Conservation (phyloP, 1,140 invertebrate genomes). For the Batillaria attramentaria region DNA sequence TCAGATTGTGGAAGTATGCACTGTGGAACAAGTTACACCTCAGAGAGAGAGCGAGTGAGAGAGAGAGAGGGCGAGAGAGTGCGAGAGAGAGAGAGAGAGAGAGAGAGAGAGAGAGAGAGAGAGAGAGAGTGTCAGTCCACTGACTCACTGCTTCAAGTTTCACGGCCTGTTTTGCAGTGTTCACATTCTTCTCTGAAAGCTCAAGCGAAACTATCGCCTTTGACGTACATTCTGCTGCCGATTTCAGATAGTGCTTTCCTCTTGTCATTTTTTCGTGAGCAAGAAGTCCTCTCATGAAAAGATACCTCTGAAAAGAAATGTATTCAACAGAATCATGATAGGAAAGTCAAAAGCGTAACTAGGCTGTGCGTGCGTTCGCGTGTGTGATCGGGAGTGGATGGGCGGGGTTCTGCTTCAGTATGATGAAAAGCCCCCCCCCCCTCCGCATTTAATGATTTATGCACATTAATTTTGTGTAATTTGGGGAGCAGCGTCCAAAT, state of each 20-base stretch:
- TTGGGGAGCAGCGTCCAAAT: no score
- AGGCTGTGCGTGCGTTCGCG: no score
- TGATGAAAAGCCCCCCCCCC: no score
- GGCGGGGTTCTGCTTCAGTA: no score
- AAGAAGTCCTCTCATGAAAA: conserved; percentile 54
- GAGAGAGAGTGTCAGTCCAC: background rate
- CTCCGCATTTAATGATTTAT: no score
- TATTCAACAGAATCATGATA: background rate
- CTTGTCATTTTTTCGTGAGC: conserved; percentile 46
- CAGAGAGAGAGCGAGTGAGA: no score
- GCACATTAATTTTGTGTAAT: no score
- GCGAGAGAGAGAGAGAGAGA: background rate
- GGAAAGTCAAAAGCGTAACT: conserved; percentile 12
- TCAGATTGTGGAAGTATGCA: no score
- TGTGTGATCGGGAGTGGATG: no score
- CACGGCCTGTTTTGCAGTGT: conserved; percentile 49
- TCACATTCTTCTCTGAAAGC: conserved; percentile 42
- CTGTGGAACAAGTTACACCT: no score
- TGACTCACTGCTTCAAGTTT: conserved; percentile 48
- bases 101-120: background rate
- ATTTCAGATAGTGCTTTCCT: conserved; percentile 50
- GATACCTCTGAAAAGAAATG: conserved; percentile 46
- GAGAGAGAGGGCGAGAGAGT: no score
- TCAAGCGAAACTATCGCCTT: conserved; percentile 56
- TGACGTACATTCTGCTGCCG: conserved; percentile 58